Percentiles rank a stretch among this genome's conserved stretches.
Conservation (phyloP, 2,888 invertebrate genomes). For the Opisthograptis luteolata region DNA sequence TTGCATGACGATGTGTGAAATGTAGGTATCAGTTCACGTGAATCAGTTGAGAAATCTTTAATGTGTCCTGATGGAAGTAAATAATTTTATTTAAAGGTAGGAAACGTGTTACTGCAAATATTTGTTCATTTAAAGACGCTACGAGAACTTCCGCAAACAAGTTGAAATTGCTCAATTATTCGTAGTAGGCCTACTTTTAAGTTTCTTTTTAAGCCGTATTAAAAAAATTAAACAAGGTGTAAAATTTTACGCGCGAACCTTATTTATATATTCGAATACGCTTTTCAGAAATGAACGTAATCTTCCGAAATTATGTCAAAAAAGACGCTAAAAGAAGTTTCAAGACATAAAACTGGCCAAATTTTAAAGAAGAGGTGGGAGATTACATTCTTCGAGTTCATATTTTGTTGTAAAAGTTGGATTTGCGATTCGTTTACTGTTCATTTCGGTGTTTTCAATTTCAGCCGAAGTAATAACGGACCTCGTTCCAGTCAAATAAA, state of each 20-base stretch:
- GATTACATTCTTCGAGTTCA: constrained; percentile 10
- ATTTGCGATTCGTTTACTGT: constrained; percentile 34
- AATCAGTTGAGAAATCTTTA: no score
- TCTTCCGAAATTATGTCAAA: constrained; percentile 20
- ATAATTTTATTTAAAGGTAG: background rate
- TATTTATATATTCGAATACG: constrained; percentile 31
- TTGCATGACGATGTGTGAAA: no score
- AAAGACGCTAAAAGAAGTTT: constrained; percentile 18
- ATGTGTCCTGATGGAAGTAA: no score
- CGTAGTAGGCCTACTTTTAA: constrained; percentile 17
- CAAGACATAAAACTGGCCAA: background rate
- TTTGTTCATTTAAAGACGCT: constrained; percentile 42
- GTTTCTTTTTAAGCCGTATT: constrained; percentile 30
- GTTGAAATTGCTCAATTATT: constrained; percentile 46
- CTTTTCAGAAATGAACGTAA: constrained; percentile 28
- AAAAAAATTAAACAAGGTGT: constrained; percentile 30
- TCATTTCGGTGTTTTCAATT: constrained; percentile 46
- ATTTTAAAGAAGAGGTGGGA: background rate
- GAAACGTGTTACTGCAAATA: constrained; percentile 43
- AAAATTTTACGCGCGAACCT: constrained; percentile 33
- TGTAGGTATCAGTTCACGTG: no score
- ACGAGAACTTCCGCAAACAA: constrained; percentile 44
- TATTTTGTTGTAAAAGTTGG: constrained; percentile 15
- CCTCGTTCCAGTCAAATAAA: constrained; percentile 54
- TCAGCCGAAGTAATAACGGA: constrained; percentile 43